Evolutionary conservation across 2,888 invertebrate species (phyloP).

Genomic region (Leucophora obtusa): DNA sequence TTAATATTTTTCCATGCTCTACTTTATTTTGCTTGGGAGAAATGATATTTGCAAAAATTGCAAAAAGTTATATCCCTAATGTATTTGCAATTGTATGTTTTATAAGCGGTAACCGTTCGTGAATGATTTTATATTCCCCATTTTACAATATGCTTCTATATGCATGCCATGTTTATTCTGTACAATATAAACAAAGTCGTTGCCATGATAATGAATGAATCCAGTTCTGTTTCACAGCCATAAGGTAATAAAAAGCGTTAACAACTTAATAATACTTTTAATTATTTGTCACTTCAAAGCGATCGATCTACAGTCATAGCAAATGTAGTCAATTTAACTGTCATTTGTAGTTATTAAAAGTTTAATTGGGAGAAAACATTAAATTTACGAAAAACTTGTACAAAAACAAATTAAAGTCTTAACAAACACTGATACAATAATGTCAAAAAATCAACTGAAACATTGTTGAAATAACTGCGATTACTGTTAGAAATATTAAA

Average conservation of each 20-base stretch:
- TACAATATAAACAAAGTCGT: constrained; percentile 31
- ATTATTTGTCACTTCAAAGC: constrained; percentile 46
- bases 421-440: no score
- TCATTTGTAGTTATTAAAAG: constrained; percentile 56
- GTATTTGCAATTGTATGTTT: constrained; percentile 31
- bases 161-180: constrained; percentile 48
- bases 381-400: neutral
- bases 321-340: constrained; percentile 40
- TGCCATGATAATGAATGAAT: constrained; percentile 15
- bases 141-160: constrained; percentile 46
- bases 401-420: neutral
- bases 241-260: constrained; percentile 23
- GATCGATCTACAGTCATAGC: neutral
- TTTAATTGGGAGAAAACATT: constrained; percentile 59
- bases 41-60: no score
- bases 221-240: constrained; percentile 29
- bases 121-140: constrained; percentile 53
- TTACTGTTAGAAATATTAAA: no score
- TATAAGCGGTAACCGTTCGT: constrained; percentile 1
- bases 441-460: no score
- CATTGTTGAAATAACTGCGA: no score
- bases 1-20: no score
- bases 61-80: no score
- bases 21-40: no score
- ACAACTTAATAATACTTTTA: constrained; percentile 51